Conservation (phyloP, 2,797 vertebrate species). For the Falco naumanni region DNA sequence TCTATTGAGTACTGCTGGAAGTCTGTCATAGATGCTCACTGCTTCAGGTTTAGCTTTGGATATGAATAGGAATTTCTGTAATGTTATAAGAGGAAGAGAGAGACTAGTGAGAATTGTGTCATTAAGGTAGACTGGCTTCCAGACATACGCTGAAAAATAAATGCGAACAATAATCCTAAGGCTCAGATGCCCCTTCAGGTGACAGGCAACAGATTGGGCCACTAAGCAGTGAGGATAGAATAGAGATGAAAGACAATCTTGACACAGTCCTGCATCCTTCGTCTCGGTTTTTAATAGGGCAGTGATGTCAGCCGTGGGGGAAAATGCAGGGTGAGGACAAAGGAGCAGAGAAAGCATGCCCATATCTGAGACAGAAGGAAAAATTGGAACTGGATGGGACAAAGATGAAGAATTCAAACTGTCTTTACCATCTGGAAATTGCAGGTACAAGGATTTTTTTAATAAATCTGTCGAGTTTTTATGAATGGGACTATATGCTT, state of each 20-base stretch:
- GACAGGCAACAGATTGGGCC: constrained; percentile 23
- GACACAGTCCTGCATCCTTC: not conserved
- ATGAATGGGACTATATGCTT: not conserved
- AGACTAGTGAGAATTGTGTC: not conserved
- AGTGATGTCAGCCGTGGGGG: not conserved
- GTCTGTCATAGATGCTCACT: constrained; percentile 13
- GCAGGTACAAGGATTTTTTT: not conserved
- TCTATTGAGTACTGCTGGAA: constrained; percentile 15
- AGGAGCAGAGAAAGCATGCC: not conserved
- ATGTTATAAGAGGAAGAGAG: constrained; percentile 34
- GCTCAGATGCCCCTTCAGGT: constrained; percentile 22
- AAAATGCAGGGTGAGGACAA: not conserved
- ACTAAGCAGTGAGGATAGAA: not conserved
- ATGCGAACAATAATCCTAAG: constrained; percentile 23
- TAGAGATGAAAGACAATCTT: not conserved
- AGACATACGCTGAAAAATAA: constrained; percentile 55
- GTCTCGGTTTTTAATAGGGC: not conserved
- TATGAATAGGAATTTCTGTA: constrained; percentile 57
- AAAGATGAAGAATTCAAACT: not conserved
- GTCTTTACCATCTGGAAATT: not conserved
- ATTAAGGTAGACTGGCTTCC: constrained; percentile 40
- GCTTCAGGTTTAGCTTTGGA: not conserved
- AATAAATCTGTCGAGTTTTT: not conserved
- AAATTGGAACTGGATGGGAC: not conserved
- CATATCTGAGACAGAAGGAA: not conserved